A percentile compares a stretch with the other conserved stretches of the same genome.
phyloP scores from a whole-genome alignment of 2,113 vertebrate species.

The Hydrolagus affinis region DNA sequence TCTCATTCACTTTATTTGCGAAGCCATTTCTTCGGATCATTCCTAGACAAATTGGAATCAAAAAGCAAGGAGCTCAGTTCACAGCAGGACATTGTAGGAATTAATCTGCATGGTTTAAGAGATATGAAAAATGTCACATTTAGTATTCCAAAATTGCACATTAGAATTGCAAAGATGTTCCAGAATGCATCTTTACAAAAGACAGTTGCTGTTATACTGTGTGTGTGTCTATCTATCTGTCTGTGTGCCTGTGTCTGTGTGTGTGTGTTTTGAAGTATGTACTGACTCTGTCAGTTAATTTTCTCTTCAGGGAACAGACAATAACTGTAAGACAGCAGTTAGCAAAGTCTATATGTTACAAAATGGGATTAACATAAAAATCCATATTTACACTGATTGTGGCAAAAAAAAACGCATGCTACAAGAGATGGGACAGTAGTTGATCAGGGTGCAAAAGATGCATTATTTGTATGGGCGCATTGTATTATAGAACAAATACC shows the following conservation, averaged over 20 bases:
- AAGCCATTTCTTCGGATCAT: not conserved
- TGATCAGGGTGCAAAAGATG: not conserved
- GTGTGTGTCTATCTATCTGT: too few species aligned
- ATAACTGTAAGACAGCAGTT: not conserved
- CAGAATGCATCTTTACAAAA: conserved; percentile 15
- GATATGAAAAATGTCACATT: not conserved
- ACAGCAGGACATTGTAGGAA: conserved; percentile 16
- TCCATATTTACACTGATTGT: not conserved
- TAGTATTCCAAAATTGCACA: conserved; percentile 4
- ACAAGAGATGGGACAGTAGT: conserved; percentile 15
- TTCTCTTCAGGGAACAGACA: conserved; percentile 1
- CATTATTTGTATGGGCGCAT: not conserved
- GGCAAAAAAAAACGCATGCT: not conserved
- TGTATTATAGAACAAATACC: conserved; percentile 45
- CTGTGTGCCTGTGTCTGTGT: too few species aligned
- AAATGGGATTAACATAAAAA: not conserved
- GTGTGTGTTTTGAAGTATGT: not conserved
- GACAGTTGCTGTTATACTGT: not conserved
- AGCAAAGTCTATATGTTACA: not conserved
- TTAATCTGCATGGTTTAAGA: conserved; percentile 13
- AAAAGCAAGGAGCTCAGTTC: not conserved
- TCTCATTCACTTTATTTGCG: conserved; percentile 8
- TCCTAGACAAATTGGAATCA: conserved; percentile 25
- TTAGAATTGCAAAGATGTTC: conserved; percentile 10
- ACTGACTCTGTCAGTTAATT: conserved; percentile 6